A percentile compares a stretch with the other conserved stretches of the same genome.
Evolutionary conservation across 2,113 vertebrate species (phyloP).

Genomic region (Malaclemys terrapin): DNA sequence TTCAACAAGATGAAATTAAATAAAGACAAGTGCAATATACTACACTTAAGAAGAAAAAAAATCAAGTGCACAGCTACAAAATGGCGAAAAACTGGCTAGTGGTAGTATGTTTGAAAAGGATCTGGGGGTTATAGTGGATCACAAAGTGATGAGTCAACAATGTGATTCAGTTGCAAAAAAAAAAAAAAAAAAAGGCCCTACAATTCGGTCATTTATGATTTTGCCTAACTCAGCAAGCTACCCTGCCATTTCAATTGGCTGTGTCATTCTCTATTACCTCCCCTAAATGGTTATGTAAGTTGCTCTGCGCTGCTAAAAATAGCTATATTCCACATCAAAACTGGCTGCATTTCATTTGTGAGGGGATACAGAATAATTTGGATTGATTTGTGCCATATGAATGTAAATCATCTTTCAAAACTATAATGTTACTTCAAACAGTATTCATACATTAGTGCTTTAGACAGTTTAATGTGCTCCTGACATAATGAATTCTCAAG

Average conservation of each 20-base stretch:
- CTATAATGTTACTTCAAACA: background rate
- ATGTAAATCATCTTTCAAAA: background rate
- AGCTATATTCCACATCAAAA: background rate
- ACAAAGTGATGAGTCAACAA: no score
- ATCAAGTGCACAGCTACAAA: background rate
- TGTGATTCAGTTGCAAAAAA: background rate
- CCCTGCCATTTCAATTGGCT: background rate
- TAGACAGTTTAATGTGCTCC: background rate
- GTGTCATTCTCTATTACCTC: background rate
- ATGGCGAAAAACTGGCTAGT: background rate
- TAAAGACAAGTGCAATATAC: background rate
- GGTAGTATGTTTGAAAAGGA: background rate
- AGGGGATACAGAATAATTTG: background rate
- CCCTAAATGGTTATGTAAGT: background rate
- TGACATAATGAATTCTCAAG: background rate
- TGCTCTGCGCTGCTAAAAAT: background rate
- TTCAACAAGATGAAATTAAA: background rate
- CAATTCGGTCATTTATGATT: background rate
- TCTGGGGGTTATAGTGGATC: background rate
- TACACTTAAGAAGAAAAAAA: background rate
- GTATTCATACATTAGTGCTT: background rate
- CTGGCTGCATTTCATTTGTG: background rate
- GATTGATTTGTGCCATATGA: background rate
- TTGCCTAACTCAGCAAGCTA: background rate
- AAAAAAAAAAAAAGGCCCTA: background rate